Percentiles rank a stretch among this genome's conserved stretches.
Conservation (phyloP, 2,888 invertebrate species). For the Capitulum mitella region DNA sequence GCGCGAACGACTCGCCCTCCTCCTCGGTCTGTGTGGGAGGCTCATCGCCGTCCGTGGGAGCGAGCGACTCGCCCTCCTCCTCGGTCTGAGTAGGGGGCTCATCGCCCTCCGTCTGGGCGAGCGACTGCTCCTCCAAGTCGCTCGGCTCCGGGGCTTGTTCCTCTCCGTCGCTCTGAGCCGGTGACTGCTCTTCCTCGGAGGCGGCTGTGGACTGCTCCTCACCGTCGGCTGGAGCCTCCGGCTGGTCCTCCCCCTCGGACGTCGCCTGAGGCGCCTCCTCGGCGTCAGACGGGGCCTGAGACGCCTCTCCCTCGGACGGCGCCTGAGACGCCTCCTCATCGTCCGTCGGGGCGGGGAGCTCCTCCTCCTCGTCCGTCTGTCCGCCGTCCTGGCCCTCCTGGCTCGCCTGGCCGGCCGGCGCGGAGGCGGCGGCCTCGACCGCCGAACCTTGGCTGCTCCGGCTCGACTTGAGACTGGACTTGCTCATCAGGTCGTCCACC, state of each 20-base stretch:
- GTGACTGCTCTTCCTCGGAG: not conserved
- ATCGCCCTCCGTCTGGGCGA: not conserved
- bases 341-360: too few species aligned
- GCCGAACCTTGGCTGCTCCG: too few species aligned
- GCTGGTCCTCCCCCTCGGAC: too few species aligned
- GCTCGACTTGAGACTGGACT: not conserved
- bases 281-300: too few species aligned
- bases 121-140: too few species aligned
- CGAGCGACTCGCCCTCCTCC: not conserved
- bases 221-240: too few species aligned
- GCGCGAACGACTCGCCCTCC: not conserved
- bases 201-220: too few species aligned
- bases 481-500: not conserved
- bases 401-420: not conserved
- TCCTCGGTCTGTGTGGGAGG: not conserved
- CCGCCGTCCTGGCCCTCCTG: not conserved
- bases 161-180: not conserved
- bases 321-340: too few species aligned
- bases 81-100: not conserved
- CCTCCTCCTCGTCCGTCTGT: not conserved
- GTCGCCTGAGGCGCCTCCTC: too few species aligned
- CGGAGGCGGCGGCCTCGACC: not conserved
- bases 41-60: not conserved
- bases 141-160: too few species aligned
- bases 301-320: too few species aligned